Percentiles rank a stretch among this genome's conserved stretches.
phyloP scores from a whole-genome alignment of 2,113 vertebrate species.

The Sphyrna mokarran region DNA sequence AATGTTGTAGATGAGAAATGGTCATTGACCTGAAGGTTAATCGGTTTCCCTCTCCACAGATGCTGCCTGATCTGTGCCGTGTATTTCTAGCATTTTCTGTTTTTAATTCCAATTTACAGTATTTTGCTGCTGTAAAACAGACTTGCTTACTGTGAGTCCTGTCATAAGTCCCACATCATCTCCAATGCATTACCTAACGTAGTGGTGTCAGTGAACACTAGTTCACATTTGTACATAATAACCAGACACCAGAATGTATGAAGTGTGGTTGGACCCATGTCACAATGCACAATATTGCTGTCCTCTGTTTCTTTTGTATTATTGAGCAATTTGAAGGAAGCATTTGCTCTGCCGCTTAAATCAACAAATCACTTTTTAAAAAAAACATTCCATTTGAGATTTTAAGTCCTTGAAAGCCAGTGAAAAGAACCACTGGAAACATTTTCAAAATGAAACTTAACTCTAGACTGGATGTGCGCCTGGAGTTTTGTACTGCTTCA shows the following conservation, averaged over 20 bases:
- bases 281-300: not conserved
- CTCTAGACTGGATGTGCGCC: not conserved
- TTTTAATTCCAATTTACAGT: not conserved
- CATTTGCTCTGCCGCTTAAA: not conserved
- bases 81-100: not conserved
- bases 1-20: not conserved
- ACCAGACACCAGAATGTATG: not conserved
- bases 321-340: slow-evolving; percentile 4
- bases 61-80: no score
- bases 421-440: not conserved
- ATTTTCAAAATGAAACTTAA: not conserved
- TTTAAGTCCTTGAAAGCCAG: not conserved
- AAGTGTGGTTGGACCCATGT: no score
- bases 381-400: not conserved
- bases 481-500: not conserved
- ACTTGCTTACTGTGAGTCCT: not conserved
- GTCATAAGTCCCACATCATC: not conserved
- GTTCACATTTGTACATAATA: not conserved
- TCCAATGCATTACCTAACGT: not conserved
- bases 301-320: not conserved
- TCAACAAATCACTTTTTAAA: not conserved
- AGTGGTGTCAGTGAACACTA: not conserved
- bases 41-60: not conserved
- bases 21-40: not conserved
- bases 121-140: not conserved